These are phyloP conservation scores for Tholera decimalis DNA, from an alignment of 2,888 invertebrate genomes.

Conservation along the genomic window DNA sequence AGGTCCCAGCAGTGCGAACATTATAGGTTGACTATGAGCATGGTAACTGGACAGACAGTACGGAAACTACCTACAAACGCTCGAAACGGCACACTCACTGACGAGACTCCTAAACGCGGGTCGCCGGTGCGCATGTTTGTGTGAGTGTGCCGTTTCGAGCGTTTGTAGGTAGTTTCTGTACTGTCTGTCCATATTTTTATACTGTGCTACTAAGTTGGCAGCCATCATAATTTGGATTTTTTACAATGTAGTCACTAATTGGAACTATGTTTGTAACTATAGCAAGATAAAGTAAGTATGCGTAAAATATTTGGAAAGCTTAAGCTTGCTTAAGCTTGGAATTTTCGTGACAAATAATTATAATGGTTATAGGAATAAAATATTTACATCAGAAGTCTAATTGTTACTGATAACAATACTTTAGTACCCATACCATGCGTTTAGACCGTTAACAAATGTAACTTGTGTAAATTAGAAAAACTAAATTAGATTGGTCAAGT, in stretches of 20 bases:
- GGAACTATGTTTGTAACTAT: not conserved
- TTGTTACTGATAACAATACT: conserved; percentile 3
- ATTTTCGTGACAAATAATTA: conserved; percentile 31
- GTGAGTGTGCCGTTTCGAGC: too few relatives aligned
- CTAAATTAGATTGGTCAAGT: not conserved
- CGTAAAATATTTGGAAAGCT: conserved; percentile 29
- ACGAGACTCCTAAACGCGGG: too few relatives aligned
- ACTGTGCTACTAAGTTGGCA: too few relatives aligned
- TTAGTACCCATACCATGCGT: conserved; percentile 7
- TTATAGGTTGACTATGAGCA: too few relatives aligned
- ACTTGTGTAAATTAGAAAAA: conserved; percentile 15
- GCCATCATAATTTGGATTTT: too few relatives aligned
- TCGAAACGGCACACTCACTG: too few relatives aligned
- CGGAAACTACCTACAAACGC: too few relatives aligned
- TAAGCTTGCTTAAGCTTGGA: not conserved
- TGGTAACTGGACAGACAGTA: too few relatives aligned
- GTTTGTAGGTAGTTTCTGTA: too few relatives aligned
- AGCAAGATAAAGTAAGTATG: not conserved
- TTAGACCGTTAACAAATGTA: conserved; percentile 22
- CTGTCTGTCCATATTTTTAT: too few relatives aligned
- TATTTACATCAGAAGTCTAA: not conserved
- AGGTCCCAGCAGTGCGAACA: too few relatives aligned
- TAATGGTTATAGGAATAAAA: conserved; percentile 9
- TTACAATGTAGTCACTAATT: not conserved
- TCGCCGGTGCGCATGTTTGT: too few relatives aligned